Evolutionary conservation across 2,113 vertebrate genomes (phyloP), one percentile per base, ranked within the genome.

Genomic region (Lasiurus borealis): DNA sequence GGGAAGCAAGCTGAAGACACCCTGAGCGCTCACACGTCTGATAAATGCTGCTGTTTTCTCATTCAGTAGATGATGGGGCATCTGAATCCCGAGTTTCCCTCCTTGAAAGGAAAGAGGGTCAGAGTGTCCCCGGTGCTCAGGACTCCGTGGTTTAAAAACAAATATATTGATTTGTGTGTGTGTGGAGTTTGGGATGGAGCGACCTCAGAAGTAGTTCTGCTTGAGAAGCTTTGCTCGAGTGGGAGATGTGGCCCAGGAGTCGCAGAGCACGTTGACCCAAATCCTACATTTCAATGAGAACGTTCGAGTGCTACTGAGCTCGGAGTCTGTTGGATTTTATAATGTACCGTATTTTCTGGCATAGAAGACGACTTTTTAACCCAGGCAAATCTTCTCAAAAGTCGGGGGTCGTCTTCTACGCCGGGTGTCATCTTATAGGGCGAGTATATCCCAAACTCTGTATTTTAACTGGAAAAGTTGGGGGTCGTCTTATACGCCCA

Each of bases 1-100:
- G 5, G 2, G 72, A 85, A 34, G 23, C 66, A 12, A 9, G 46
- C 27, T 31, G 18, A n/a, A 14, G 23, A 11, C 6, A 4, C 46
- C 11, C 0, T 1, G 59, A 15, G 1, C 44, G 3, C 64, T 48
- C 29, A 0, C 0, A 0, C 10, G 18, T 54, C 48, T 31, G 25
- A 27, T 9, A 3, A 34, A n/a, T 10, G 44, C 11, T 19, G 5
- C 85, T 27, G 0, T 31, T 5, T 90, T 31, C 15, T 6, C 18
- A 29, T 8, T 21, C 16, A 2, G 0, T 8, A 4, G 62, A 13
- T 34, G 23, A 7, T 31, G 8, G 16, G 16, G 40, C 6, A 1
- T n/a, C 40, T 68, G 62, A 29, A 14, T 46, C 18, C 44, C 29
- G 5, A 0, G 19, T 40, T 64, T 72, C 31, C 23, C 19, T 27